These are phyloP conservation scores for Pipra filicauda DNA, from an alignment of 2,113 vertebrate species.

Conservation along the genomic window DNA sequence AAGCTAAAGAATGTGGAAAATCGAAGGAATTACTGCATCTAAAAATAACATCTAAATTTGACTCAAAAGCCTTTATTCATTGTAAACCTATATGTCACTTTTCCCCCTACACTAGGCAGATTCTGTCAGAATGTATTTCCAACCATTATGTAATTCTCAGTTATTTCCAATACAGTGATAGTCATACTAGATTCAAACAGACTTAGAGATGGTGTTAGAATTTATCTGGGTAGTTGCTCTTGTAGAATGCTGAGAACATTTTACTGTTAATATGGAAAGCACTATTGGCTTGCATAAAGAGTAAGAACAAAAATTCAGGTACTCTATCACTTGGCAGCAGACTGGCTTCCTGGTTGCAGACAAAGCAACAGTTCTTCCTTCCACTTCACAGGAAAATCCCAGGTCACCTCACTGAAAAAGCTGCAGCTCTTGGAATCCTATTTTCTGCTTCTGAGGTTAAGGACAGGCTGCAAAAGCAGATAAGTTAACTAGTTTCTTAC, in stretches of 20 bases:
- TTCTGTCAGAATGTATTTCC: not conserved
- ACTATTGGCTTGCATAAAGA: not conserved
- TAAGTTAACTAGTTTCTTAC: not conserved
- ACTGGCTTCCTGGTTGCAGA: not conserved
- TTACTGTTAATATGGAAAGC: not conserved
- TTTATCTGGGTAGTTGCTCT: not conserved
- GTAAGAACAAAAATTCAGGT: not conserved
- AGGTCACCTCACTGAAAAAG: not conserved
- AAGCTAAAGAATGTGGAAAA: constrained; percentile 25
- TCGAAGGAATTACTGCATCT: not conserved
- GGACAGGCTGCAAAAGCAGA: not conserved
- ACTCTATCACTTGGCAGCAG: not conserved
- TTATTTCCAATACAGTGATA: not conserved
- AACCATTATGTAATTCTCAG: not conserved
- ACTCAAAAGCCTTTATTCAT: constrained; percentile 21
- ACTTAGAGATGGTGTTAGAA: not conserved
- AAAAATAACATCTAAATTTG: constrained; percentile 21
- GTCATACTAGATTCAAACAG: not conserved
- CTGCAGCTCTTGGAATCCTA: not conserved
- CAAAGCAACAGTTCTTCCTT: not conserved
- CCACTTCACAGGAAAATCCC: not conserved
- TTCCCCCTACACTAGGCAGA: not conserved
- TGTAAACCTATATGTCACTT: not conserved
- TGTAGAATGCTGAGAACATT: not conserved
- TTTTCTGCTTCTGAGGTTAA: constrained; percentile 15